Percentiles rank a stretch among this genome's conserved stretches.
These are phyloP conservation scores for Drosophila nikananu DNA, from an alignment of 1,140 invertebrate species.

Conservation along the genomic window DNA sequence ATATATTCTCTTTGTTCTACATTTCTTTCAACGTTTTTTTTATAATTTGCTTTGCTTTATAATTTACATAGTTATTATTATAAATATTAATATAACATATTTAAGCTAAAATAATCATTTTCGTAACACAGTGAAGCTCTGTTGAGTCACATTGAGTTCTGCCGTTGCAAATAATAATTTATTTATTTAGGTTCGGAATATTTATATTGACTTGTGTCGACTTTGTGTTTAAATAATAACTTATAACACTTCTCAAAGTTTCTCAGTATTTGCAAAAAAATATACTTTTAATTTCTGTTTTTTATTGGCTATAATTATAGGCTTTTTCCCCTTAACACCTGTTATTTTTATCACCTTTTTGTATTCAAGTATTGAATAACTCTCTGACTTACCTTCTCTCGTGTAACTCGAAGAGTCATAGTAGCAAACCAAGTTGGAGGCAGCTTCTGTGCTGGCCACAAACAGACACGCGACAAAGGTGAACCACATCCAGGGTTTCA, in stretches of 20 bases:
- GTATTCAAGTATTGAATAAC: background rate
- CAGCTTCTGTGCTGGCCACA: conserved; percentile 50
- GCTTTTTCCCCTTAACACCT: background rate
- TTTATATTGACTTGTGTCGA: no score
- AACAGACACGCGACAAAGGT: conserved; percentile 52
- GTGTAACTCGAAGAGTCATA: conserved; percentile 89
- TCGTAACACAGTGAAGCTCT: no score
- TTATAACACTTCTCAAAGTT: no score
- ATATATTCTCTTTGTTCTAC: no score
- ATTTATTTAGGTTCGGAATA: background rate
- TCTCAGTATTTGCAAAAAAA: background rate
- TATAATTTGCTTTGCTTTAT: no score
- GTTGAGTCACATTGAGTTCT: no score
- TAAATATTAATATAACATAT: no score
- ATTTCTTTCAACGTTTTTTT: no score
- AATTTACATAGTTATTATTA: no score
- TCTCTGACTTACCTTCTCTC: conserved; percentile 87
- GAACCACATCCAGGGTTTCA: conserved; percentile 64
- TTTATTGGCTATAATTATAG: background rate
- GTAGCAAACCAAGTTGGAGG: conserved; percentile 89
- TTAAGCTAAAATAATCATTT: no score
- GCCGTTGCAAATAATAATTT: no score
- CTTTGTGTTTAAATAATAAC: no score
- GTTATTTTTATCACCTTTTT: background rate
- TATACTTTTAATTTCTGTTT: background rate